Evolutionary conservation across 2,888 invertebrate genomes (phyloP), one percentile per base, ranked within the genome.

Genomic region (Seira ritae): DNA sequence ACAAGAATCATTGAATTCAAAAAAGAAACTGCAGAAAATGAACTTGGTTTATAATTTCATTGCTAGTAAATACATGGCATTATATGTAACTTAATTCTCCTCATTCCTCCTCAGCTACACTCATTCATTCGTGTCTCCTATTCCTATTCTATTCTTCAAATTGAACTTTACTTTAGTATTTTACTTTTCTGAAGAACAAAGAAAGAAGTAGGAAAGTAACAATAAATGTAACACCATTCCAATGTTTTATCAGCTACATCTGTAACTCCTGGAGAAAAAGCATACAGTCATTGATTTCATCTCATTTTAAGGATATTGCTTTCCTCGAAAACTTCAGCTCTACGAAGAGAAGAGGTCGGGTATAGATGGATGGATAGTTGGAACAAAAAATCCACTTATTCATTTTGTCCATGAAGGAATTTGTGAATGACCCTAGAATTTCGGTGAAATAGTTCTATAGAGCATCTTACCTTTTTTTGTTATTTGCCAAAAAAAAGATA

Each of bases 181-280:
- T n/a, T n/a, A n/a, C n/a, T n/a, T n/a, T n/a, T n/a, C n/a, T n/a
- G n/a, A n/a, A n/a, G n/a, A n/a, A n/a, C 31, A 31, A 31, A 31
- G 8, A 31, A 31, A 31, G 8, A 31, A 31, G 31, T 31, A 31
- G 72, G 66, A 70, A 75, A 55, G 50, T 19, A 80, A 75, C 80
- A 80, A 69, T 80, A 69, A 74, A 69, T 69, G 68, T 75, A 80
- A 72, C 79, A 73, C 72, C 72, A 60, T 66, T 75, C 70, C 80
- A 80, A 66, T 80, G 80, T 80, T 80, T 80, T 80, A 80, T 65
- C 46, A 23, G 73, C 24, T 55, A 31, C 31, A 31, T 31, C 31
- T 31, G 2, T 31, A 31, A 31, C 31, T 31, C 8, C 3, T 31
- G 31, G 31, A 31, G 31, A 8, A 31, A 31, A 31, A 8, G 31